Evolutionary conservation across 2,888 invertebrate genomes (phyloP).

Genomic region (Acronicta leporina): DNA sequence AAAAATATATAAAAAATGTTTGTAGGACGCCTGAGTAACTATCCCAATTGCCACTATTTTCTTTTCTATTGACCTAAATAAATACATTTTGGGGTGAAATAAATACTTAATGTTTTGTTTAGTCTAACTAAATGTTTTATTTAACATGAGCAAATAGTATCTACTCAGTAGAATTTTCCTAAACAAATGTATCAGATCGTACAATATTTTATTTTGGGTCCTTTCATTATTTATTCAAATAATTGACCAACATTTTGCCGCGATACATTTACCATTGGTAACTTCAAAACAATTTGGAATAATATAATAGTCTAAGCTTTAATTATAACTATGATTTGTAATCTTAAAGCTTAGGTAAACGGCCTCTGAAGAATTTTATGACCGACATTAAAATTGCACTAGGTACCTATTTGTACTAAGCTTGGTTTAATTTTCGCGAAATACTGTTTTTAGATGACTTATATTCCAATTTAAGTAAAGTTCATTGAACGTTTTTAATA

Average conservation of each 20-base stretch:
- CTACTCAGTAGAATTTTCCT: slow-evolving; percentile 14
- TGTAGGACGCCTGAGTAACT: no score
- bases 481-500: not conserved
- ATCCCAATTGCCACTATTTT: not conserved
- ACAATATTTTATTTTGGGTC: slow-evolving; percentile 9
- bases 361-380: not conserved
- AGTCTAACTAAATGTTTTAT: slow-evolving; percentile 35
- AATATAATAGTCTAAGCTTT: not conserved
- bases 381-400: slow-evolving; percentile 28
- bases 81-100: slow-evolving; percentile 18
- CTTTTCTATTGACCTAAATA: slow-evolving; percentile 15
- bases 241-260: not conserved
- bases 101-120: slow-evolving; percentile 25
- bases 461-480: not conserved
- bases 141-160: slow-evolving; percentile 4
- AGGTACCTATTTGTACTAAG: slow-evolving; percentile 13
- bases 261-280: slow-evolving; percentile 1
- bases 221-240: slow-evolving; percentile 10
- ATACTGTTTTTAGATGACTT: slow-evolving; percentile 4
- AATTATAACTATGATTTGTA: not conserved
- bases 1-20: no score
- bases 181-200: slow-evolving; percentile 28
- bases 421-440: slow-evolving; percentile 8
- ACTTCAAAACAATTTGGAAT: slow-evolving; percentile 3
- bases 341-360: no score